phyloP scores from a whole-genome alignment of 2,113 vertebrate species.

The Atractosteus spatula region DNA sequence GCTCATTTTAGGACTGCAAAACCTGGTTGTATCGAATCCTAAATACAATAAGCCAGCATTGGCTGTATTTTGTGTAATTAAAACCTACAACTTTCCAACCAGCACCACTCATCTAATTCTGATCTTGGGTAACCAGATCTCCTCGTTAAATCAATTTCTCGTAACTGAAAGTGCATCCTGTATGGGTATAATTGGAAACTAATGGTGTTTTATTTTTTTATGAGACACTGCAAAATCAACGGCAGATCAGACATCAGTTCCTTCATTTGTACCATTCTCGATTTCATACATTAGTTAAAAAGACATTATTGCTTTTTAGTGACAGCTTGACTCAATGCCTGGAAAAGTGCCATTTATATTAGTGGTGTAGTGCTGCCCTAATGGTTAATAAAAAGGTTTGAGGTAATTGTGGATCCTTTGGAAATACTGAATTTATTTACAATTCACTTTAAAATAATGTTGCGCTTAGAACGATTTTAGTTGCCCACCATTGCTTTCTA shows the following conservation, averaged over 20 bases:
- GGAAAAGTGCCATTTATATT: neutral
- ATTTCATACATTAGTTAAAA: neutral
- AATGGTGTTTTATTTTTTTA: conserved; percentile 41
- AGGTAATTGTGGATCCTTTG: neutral
- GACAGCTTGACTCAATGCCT: neutral
- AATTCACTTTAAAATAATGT: neutral
- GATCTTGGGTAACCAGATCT: conserved; percentile 47
- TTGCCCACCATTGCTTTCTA: too few species aligned
- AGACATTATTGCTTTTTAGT: conserved; percentile 21
- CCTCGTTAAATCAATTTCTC: conserved; percentile 50
- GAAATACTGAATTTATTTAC: neutral
- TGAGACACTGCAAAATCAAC: conserved; percentile 47
- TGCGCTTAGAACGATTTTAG: too few species aligned
- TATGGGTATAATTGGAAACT: conserved; percentile 61
- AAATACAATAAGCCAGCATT: neutral
- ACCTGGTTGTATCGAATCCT: neutral
- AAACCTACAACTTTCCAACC: conserved; percentile 8
- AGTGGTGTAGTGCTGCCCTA: neutral
- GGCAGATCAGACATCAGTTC: neutral
- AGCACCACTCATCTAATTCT: conserved; percentile 30
- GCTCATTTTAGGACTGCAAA: neutral
- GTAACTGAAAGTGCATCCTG: conserved; percentile 53
- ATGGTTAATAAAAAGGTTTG: neutral
- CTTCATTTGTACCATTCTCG: too few species aligned
- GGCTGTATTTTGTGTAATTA: conserved; percentile 18